Base-by-base conservation (phyloP, 2,113 vertebrate genomes). In the Ardeotis arabs region DNA sequence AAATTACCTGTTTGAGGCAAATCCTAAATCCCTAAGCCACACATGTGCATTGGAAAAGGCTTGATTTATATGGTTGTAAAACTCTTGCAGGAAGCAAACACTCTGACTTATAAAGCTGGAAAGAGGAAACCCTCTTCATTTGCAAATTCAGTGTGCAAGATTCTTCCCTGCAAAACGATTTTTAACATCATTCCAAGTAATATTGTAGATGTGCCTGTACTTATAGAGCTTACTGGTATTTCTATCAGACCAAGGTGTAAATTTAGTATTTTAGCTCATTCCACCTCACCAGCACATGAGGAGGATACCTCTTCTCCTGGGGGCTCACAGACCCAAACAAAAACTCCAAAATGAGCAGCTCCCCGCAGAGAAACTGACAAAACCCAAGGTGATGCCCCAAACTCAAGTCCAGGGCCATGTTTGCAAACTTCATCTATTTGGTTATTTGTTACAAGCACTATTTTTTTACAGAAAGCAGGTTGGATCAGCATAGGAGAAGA, bases 221-320 rank as follows among this genome's bases (percentile, higher is more conserved):
- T 78, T 84, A 18, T 17, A 77, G 49, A 67, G 55, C 31, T 70
- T 24, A 17, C 20, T 67, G 47, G 22, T 55, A 63, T 66, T 90
- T 83, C 72, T 72, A 6, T 50, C 9, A 8, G 5, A 63, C 15
- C 37, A 33, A 37, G 12, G 15, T 37, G 84, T 66, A 58, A 73
- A 80, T 33, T 37, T 27, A 76, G n/a, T 33, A 53, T 50, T 96
- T 83, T 37, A 22, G 17, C 19, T 66, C 33, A 2, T 27, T 33
- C 29, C 24, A 25, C 35, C 45, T 76, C 28, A 14, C 31, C 31
- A n/a, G 50, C 21, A 13, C 2, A 1, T 0, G 0, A 0, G 0
- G 39, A 39, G 76, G 21, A 44, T 47, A 28, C 7, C 29, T 9
- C 11, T 35, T 68, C 47, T 55, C n/a, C 44, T 18, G 20, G 8